phyloP scores from a whole-genome alignment of 2,888 invertebrate genomes.

The Ophonus ardosiacus region DNA sequence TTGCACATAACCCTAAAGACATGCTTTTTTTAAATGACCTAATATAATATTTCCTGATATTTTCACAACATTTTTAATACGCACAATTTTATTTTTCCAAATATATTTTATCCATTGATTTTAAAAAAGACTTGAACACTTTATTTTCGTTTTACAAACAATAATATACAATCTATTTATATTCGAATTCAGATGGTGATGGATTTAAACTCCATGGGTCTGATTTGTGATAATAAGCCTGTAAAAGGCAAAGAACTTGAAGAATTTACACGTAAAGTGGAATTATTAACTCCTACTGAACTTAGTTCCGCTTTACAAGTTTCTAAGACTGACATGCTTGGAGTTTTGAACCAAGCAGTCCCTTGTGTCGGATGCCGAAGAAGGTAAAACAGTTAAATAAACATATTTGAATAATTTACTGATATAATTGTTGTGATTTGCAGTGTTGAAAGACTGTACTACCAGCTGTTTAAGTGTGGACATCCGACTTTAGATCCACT shows the following conservation, averaged over 20 bases:
- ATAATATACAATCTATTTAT: slow-evolving; percentile 62
- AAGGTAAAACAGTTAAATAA: slow-evolving; percentile 79
- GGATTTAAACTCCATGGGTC: slow-evolving; percentile 91
- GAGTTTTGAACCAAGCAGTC: slow-evolving; percentile 92
- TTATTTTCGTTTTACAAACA: slow-evolving; percentile 17
- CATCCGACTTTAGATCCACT: slow-evolving; percentile 93
- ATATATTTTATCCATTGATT: neutral
- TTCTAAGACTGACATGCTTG: slow-evolving; percentile 88
- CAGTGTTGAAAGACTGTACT: slow-evolving; percentile 93
- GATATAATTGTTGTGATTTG: slow-evolving; percentile 70
- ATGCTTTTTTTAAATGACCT: slow-evolving; percentile 58
- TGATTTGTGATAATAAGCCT: slow-evolving; percentile 89
- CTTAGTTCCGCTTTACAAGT: slow-evolving; percentile 89
- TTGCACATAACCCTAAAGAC: slow-evolving; percentile 61
- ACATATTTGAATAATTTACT: slow-evolving; percentile 52
- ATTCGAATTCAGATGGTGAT: slow-evolving; percentile 88
- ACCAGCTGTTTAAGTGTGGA: slow-evolving; percentile 89
- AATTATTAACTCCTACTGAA: slow-evolving; percentile 86
- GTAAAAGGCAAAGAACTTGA: slow-evolving; percentile 91
- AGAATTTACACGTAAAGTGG: slow-evolving; percentile 90
- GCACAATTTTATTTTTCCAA: neutral
- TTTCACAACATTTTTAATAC: slow-evolving; percentile 50
- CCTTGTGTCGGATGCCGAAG: slow-evolving; percentile 96
- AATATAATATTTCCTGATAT: slow-evolving; percentile 27
- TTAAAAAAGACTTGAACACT: neutral